Conservation (phyloP, 2,797 vertebrate genomes). For the Parotocinclus haroldoi region DNA sequence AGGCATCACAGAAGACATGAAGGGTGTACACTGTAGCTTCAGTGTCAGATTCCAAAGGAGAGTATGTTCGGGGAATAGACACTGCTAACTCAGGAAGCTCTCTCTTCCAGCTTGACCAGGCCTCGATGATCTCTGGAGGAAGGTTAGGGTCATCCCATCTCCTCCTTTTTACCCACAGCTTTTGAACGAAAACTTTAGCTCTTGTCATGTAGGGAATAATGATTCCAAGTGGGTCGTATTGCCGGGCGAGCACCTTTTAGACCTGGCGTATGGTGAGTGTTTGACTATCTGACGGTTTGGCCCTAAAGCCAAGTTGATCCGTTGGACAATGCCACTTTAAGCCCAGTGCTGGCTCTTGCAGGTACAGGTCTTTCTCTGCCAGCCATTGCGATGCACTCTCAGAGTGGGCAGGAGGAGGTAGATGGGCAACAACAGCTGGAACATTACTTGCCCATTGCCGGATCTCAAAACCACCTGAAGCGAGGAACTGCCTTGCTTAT, state of each 20-base stretch:
- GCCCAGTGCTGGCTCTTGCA: conserved; percentile 11
- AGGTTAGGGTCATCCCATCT: conserved; percentile 22
- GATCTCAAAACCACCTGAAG: conserved; percentile 11
- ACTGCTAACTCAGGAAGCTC: not conserved
- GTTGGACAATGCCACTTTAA: conserved; percentile 9
- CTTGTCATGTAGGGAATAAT: not conserved
- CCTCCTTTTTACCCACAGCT: not conserved
- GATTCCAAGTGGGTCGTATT: conserved; percentile 1
- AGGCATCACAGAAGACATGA: not conserved
- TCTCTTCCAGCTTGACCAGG: not conserved
- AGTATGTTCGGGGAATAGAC: too few species aligned
- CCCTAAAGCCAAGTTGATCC: not conserved
- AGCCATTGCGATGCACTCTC: conserved; percentile 14
- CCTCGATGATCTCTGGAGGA: not conserved
- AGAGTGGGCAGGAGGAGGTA: not conserved
- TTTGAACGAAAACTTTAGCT: not conserved
- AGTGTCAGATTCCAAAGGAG: too few species aligned
- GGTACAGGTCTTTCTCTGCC: not conserved
- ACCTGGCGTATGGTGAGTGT: not conserved
- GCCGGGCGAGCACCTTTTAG: not conserved
- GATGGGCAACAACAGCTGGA: not conserved
- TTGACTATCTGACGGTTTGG: conserved; percentile 3
- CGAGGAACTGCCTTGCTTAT: not conserved
- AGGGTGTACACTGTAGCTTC: not conserved
- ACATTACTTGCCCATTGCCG: conserved; percentile 22